Percentiles rank a stretch among this genome's conserved stretches.
These are phyloP conservation scores for Cricetomys ansorgei DNA, from an alignment of 2,113 vertebrate genomes.

Conservation along the genomic window DNA sequence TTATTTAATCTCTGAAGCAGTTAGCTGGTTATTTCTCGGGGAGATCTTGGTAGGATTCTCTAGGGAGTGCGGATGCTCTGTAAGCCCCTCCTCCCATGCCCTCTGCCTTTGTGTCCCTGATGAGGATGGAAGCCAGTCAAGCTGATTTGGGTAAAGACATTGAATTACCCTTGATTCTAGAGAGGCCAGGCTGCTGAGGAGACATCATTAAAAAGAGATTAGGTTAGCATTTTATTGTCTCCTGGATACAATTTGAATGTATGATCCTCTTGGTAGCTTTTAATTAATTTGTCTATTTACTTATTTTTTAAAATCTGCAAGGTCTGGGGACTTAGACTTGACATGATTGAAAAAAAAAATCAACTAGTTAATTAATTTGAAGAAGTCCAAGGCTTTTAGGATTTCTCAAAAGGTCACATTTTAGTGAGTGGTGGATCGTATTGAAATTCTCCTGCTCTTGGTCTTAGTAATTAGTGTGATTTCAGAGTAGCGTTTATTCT, in stretches of 20 bases:
- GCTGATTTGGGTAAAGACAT: not conserved
- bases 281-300: not conserved
- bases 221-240: not conserved
- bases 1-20: not conserved
- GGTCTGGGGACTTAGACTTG: constrained; percentile 1
- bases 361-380: constrained; percentile 21
- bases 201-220: constrained; percentile 1
- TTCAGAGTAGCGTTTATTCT: not conserved
- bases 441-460: constrained; percentile 29
- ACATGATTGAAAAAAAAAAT: not conserved
- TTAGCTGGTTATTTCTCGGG: not conserved
- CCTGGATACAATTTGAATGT: constrained; percentile 32
- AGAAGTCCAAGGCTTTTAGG: not conserved
- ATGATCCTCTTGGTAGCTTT: not conserved
- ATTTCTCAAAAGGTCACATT: constrained; percentile 32
- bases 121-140: not conserved
- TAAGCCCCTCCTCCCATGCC: not conserved
- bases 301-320: not conserved
- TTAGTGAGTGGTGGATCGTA: not conserved
- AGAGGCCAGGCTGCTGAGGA: not conserved
- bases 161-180: rapidly evolving
- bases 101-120: not conserved
- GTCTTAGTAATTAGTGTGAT: not conserved
- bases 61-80: not conserved
- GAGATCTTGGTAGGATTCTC: not conserved